These are phyloP conservation scores for Monopterus albus DNA, from an alignment of 2,113 vertebrate species.

Conservation along the genomic window DNA sequence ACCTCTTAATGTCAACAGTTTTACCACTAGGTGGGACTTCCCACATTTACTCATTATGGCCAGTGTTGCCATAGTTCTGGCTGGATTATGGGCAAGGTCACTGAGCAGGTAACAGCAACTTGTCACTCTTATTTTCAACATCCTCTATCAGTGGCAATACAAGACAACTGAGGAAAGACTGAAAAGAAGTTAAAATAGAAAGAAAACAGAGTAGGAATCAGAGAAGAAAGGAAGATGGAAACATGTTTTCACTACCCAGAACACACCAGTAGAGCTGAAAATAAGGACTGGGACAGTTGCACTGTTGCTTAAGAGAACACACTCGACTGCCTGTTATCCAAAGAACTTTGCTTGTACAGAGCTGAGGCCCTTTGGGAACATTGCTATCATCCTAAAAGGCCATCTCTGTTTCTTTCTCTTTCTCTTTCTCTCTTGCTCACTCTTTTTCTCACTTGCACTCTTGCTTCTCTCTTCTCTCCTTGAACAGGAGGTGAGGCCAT, in stretches of 20 bases:
- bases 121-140: conserved; percentile 30
- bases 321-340: conserved; percentile 71
- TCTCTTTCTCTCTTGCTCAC: neutral
- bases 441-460: neutral
- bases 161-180: neutral
- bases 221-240: conserved; percentile 39
- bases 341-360: conserved; percentile 65
- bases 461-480: conserved; percentile 33
- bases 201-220: neutral
- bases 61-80: conserved; percentile 12
- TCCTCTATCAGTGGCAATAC: neutral
- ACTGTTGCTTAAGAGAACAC: conserved; percentile 65
- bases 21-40: conserved; percentile 38
- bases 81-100: conserved; percentile 39
- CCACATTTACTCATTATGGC: conserved; percentile 30
- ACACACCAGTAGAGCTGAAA: conserved; percentile 76
- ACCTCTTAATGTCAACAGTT: conserved; percentile 61
- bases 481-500: conserved; percentile 59
- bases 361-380: conserved; percentile 62
- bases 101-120: conserved; percentile 11
- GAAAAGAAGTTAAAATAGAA: neutral
- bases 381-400: conserved; percentile 69
- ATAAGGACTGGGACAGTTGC: conserved; percentile 68
- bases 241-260: conserved; percentile 66
- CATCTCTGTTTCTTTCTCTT: conserved; percentile 39